phyloP scores from a whole-genome alignment of 2,113 vertebrate genomes.

The Carlito syrichta region DNA sequence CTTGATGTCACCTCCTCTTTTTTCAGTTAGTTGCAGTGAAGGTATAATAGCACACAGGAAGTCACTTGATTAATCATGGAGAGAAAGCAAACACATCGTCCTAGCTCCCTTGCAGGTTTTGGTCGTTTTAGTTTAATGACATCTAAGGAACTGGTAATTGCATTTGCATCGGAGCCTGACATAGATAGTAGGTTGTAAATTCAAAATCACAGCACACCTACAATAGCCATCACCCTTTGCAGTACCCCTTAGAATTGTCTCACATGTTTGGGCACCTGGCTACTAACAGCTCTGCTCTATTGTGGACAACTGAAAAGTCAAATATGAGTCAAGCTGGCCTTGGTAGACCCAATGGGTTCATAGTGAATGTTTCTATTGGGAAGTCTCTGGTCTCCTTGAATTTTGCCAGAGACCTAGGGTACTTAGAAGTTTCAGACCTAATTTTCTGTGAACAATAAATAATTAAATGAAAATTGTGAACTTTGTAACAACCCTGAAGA shows the following conservation, averaged over 20 bases:
- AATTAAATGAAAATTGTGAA: neutral
- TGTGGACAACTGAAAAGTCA: neutral
- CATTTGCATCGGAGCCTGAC: neutral
- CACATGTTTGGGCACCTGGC: neutral
- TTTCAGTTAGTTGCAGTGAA: neutral
- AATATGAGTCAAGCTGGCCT: neutral
- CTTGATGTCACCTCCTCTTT: neutral
- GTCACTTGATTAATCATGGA: neutral
- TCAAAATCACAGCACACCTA: neutral
- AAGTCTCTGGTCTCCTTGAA: neutral
- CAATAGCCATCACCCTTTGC: neutral
- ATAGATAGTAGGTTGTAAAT: neutral
- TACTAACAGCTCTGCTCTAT: neutral
- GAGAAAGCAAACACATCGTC: neutral
- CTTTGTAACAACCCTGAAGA: neutral
- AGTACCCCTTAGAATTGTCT: neutral
- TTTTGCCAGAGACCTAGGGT: neutral
- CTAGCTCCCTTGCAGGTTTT: neutral
- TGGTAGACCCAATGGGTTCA: neutral
- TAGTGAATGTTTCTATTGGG: neutral
- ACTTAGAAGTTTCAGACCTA: neutral
- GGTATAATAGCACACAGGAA: neutral
- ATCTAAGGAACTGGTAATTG: neutral
- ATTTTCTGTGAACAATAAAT: neutral
- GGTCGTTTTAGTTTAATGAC: neutral